Evolutionary conservation across 2,888 invertebrate species (phyloP).

Genomic region (Halictus ligatus): DNA sequence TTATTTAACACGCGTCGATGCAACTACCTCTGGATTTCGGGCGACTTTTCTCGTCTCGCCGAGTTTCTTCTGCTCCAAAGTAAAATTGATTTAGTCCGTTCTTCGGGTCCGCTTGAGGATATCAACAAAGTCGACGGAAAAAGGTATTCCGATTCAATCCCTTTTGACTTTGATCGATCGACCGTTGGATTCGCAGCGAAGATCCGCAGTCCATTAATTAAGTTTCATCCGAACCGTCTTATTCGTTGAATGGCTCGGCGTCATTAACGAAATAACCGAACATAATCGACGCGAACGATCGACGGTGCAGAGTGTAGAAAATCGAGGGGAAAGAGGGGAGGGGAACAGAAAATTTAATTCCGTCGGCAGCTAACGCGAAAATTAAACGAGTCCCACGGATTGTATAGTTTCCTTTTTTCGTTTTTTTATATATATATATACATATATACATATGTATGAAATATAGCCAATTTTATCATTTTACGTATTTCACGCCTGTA

Average conservation of each 20-base stretch:
- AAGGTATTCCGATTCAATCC: not conserved
- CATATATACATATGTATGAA: conserved; percentile 68
- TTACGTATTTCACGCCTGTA: conserved; percentile 72
- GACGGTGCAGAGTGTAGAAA: conserved; percentile 30
- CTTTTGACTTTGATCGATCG: not conserved
- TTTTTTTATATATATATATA: conserved; percentile 58
- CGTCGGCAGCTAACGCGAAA: conserved; percentile 75
- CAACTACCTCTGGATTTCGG: not conserved
- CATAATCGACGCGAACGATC: conserved; percentile 50
- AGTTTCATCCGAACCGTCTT: conserved; percentile 35
- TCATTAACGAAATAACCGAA: conserved; percentile 49
- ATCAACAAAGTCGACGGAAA: not conserved
- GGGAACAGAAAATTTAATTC: conserved; percentile 57
- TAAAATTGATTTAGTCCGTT: not conserved
- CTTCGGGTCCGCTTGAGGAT: not conserved
- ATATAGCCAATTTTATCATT: conserved; percentile 77
- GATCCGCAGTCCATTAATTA: not conserved
- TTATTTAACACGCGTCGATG: not conserved
- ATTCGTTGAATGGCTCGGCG: conserved; percentile 46
- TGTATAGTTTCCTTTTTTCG: conserved; percentile 74
- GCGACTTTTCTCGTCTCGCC: not conserved
- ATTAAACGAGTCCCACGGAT: conserved; percentile 72
- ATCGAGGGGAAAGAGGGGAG: not conserved
- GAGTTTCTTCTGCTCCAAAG: not conserved
- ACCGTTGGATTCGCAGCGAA: not conserved